phyloP scores from a whole-genome alignment of 2,113 vertebrate species.

The Cnemophilus loriae region DNA sequence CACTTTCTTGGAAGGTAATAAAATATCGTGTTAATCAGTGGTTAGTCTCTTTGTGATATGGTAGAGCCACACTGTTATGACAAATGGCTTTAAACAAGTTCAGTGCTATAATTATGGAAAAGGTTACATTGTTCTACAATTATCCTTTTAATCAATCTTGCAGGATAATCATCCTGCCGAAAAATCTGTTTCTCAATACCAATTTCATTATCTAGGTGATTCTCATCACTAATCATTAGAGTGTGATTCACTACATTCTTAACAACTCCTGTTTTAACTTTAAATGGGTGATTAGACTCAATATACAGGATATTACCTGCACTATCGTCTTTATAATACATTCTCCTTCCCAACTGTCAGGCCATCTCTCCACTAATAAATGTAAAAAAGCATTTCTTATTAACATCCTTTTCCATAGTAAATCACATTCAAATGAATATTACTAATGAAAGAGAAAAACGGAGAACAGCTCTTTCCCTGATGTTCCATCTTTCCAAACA shows the following conservation, averaged over 20 bases:
- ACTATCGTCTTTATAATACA: conserved; percentile 73
- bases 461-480: background rate
- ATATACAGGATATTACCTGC: conserved; percentile 80
- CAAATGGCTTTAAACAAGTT: conserved; percentile 77
- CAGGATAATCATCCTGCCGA: conserved; percentile 76
- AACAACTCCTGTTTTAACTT: conserved; percentile 81
- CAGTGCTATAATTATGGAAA: conserved; percentile 72
- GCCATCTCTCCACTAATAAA: conserved; percentile 68
- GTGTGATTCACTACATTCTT: conserved; percentile 75
- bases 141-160: conserved; percentile 81
- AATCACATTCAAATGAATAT: conserved; percentile 72
- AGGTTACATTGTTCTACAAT: conserved; percentile 82
- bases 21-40: conserved; percentile 66
- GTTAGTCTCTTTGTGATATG: conserved; percentile 65
- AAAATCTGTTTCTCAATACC: conserved; percentile 83
- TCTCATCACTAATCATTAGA: conserved; percentile 80
- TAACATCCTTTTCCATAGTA: conserved; percentile 64
- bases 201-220: conserved; percentile 82
- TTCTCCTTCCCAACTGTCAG: conserved; percentile 70
- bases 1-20: conserved; percentile 52
- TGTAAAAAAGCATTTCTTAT: conserved; percentile 70
- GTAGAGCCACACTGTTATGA: conserved; percentile 66
- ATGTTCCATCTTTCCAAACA: conserved; percentile 35
- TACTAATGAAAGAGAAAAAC: conserved; percentile 48
- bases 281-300: conserved; percentile 82